Evolutionary conservation across 1,140 invertebrate genomes (phyloP).

Genomic region (Meteorus sp.): DNA sequence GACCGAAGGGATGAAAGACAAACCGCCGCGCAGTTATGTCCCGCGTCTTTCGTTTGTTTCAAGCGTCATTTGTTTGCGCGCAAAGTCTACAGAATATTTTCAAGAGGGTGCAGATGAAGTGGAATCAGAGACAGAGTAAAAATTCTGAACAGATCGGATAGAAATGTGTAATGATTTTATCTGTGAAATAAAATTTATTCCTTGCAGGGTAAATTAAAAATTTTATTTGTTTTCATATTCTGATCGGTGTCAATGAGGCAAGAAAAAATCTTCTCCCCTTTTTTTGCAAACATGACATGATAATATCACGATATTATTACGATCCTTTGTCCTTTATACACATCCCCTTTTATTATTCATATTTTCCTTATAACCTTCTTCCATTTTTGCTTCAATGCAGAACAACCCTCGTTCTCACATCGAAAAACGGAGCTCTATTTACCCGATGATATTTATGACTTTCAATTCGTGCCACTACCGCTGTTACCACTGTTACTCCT

Average conservation of each 20-base stretch:
- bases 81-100: constrained; percentile 12
- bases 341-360: no score
- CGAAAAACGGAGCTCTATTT: constrained; percentile 53
- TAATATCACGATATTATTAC: constrained; percentile 46
- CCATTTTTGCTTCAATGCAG: background rate
- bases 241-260: background rate
- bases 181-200: no score
- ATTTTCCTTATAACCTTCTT: no score
- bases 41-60: constrained; percentile 57
- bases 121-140: background rate
- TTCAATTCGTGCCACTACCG: constrained; percentile 38
- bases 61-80: constrained; percentile 59
- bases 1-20: background rate
- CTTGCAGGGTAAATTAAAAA: no score
- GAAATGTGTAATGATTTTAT: background rate
- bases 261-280: constrained; percentile 9
- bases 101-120: background rate
- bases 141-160: background rate
- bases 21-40: constrained; percentile 26
- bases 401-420: background rate
- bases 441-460: constrained; percentile 59
- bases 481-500: background rate
- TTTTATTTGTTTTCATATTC: no score
- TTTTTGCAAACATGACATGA: constrained; percentile 48
- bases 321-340: constrained; percentile 48